Evolutionary conservation across 2,888 invertebrate genomes (phyloP).

Genomic region (Netelia virgata): DNA sequence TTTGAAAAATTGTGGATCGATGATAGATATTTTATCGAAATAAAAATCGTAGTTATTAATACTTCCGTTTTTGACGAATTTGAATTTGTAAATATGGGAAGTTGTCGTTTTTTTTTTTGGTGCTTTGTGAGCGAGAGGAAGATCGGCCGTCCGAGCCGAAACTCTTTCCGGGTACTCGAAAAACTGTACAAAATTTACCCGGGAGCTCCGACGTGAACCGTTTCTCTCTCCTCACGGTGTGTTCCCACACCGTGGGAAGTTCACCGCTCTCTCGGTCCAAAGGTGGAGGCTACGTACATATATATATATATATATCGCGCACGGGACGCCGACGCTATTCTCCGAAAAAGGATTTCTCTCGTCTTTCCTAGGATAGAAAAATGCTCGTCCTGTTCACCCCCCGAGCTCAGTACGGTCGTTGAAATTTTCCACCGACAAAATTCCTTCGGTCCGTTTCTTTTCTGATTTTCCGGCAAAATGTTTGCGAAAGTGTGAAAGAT

Average conservation of each 20-base stretch:
- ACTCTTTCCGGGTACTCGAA: conserved; percentile 18
- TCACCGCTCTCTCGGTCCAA: conserved; percentile 35
- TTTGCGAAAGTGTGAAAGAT: conserved; percentile 12
- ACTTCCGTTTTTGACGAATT: background rate
- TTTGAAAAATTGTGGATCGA: no score
- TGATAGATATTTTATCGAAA: no score
- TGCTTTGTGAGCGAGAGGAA: background rate
- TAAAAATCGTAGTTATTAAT: no score
- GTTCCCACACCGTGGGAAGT: conserved; percentile 60
- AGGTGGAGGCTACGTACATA: conserved; percentile 15
- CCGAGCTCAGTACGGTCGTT: conserved; percentile 60
- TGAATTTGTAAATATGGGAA: background rate
- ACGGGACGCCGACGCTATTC: conserved; percentile 68
- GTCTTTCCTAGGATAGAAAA: conserved; percentile 17
- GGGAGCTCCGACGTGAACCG: conserved; percentile 30
- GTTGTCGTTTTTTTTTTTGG: background rate
- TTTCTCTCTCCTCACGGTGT: conserved; percentile 23
- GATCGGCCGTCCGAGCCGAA: background rate
- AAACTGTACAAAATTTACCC: conserved; percentile 6
- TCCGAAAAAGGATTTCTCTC: conserved; percentile 74
- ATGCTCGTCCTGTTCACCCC: no score
- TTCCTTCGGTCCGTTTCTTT: conserved; percentile 38
- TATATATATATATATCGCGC: conserved; percentile 26
- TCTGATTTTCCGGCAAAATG: conserved; percentile 26
- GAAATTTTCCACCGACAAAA: conserved; percentile 48